A percentile compares a stretch with the other conserved stretches of the same genome.
Evolutionary conservation across 2,113 vertebrate genomes (phyloP).

Genomic region (Pandion haliaetus): DNA sequence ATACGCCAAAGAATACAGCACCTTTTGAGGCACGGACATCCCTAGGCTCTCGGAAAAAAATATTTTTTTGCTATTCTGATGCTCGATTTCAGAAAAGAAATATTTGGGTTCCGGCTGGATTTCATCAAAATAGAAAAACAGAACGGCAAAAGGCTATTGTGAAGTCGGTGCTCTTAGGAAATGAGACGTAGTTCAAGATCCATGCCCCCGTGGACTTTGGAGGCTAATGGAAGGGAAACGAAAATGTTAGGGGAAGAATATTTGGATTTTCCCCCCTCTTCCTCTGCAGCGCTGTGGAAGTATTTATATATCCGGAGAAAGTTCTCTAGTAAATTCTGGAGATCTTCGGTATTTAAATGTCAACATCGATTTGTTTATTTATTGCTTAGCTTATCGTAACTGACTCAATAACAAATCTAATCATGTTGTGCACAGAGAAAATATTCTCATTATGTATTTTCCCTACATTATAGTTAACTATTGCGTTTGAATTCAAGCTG

Average conservation of each 20-base stretch:
- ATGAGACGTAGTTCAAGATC: background rate
- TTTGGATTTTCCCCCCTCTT: conserved; percentile 24
- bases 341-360: conserved; percentile 80
- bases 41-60: background rate
- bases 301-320: conserved; percentile 74
- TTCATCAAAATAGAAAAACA: conserved; percentile 51
- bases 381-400: conserved; percentile 78
- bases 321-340: conserved; percentile 75
- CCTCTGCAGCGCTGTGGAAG: conserved; percentile 50
- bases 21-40: conserved; percentile 37
- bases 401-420: conserved; percentile 81
- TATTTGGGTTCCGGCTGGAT: conserved; percentile 37
- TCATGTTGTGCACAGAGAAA: conserved; percentile 68
- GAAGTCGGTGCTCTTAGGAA: background rate
- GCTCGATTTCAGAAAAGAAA: conserved; percentile 44
- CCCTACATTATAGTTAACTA: conserved; percentile 63
- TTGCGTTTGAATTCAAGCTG: conserved; percentile 68
- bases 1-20: conserved; percentile 40
- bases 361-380: conserved; percentile 83
- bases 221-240: conserved; percentile 21
- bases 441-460: conserved; percentile 76
- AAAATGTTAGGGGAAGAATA: conserved; percentile 45
- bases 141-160: background rate
- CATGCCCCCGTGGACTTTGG: conserved; percentile 10
- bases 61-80: conserved; percentile 16